Conservation (phyloP, 2,888 invertebrate species). For the Yponomeuta malinellus region DNA sequence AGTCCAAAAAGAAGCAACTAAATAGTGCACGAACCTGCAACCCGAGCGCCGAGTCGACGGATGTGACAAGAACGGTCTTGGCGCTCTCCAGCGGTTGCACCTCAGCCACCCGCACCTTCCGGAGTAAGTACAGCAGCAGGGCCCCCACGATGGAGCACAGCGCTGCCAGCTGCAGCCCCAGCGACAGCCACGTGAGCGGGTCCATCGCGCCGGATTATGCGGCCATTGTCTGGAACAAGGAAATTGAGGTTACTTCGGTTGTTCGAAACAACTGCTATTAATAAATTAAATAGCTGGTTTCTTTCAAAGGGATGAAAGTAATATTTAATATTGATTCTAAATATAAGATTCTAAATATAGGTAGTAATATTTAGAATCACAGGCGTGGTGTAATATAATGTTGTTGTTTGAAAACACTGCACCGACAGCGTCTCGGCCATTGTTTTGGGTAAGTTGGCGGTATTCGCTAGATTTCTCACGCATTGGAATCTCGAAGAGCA, state of each 20-base stretch:
- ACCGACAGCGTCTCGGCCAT: too few relatives aligned
- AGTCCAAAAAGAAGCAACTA: too few relatives aligned
- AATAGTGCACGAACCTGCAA: conserved; percentile 74
- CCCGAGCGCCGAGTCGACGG: conserved; percentile 86
- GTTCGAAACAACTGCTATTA: not conserved
- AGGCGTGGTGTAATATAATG: too few relatives aligned
- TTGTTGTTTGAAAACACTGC: too few relatives aligned
- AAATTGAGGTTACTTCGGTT: conserved; percentile 8
- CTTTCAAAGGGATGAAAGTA: too few relatives aligned
- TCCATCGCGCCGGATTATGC: conserved; percentile 76
- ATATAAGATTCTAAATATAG: too few relatives aligned
- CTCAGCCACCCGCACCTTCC: conserved; percentile 81
- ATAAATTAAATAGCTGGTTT: too few relatives aligned
- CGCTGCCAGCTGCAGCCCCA: conserved; percentile 87
- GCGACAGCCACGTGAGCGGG: conserved; percentile 85
- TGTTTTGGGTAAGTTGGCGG: too few relatives aligned
- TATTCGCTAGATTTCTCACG: too few relatives aligned
- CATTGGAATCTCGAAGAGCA: too few relatives aligned
- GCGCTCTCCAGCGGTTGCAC: conserved; percentile 78
- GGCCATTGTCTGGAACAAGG: conserved; percentile 47
- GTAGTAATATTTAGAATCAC: too few relatives aligned
- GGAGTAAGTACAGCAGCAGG: conserved; percentile 83
- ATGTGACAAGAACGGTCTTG: conserved; percentile 85
- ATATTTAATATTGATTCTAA: too few relatives aligned
- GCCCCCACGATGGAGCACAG: conserved; percentile 90